These are phyloP conservation scores for Hystrix brachyura DNA, from an alignment of 2,113 vertebrate species.

Conservation along the genomic window DNA sequence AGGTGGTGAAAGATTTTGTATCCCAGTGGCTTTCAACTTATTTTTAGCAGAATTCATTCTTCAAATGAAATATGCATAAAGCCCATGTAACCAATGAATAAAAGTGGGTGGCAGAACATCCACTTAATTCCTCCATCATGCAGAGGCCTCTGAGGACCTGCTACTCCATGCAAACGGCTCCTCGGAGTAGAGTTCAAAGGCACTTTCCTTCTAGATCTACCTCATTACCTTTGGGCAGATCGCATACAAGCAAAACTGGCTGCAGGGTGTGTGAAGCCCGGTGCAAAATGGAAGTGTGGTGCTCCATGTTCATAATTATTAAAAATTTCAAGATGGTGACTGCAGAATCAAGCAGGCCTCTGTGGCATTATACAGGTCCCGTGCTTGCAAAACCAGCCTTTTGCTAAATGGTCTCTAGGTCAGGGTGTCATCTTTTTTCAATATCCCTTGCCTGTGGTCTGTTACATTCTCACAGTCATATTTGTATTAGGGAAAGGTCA, in stretches of 20 bases:
- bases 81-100: background rate
- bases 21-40: background rate
- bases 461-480: slow-evolving; percentile 20
- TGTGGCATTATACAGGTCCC: fast-evolving
- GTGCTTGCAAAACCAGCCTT: background rate
- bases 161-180: background rate
- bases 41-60: background rate
- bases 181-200: background rate
- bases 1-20: background rate
- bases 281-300: background rate
- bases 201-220: background rate
- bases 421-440: background rate
- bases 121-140: background rate
- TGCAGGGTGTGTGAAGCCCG: background rate
- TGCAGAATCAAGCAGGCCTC: background rate
- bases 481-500: background rate
- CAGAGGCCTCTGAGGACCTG: background rate
- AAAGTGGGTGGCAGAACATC: background rate
- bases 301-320: background rate
- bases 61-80: background rate
- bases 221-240: background rate
- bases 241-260: background rate
- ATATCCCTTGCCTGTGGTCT: background rate
- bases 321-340: background rate
- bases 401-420: background rate